These are phyloP conservation scores for Drosophila pachea DNA, from an alignment of 1,140 invertebrate genomes.

Conservation along the genomic window DNA sequence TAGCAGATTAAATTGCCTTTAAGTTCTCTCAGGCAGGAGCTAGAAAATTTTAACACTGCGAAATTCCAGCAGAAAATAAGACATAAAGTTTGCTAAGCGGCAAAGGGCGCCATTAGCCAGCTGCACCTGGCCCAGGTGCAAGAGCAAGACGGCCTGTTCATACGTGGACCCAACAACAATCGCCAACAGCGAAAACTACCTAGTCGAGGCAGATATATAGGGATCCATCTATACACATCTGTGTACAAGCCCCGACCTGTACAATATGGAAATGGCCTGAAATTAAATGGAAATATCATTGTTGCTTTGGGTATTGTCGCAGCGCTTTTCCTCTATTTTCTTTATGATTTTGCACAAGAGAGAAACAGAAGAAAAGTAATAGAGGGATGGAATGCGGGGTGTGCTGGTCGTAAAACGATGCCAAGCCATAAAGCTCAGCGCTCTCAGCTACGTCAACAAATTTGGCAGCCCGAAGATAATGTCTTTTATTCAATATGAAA, in stretches of 20 bases:
- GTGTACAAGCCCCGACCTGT: too few relatives aligned
- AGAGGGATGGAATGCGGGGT: neutral
- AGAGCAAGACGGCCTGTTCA: too few relatives aligned
- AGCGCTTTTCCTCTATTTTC: too few relatives aligned
- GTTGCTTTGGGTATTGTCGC: conserved; percentile 10
- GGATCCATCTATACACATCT: too few relatives aligned
- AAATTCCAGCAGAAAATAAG: neutral
- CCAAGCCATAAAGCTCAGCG: conserved; percentile 27
- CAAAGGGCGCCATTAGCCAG: too few relatives aligned
- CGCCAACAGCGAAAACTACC: too few relatives aligned
- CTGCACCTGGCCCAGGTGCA: too few relatives aligned
- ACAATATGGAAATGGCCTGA: conserved; percentile 9
- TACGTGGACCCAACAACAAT: too few relatives aligned
- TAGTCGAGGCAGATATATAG: too few relatives aligned
- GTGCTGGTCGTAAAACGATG: conserved; percentile 31
- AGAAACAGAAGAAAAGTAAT: conserved; percentile 7
- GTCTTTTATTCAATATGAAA: conserved; percentile 42
- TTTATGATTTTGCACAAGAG: too few relatives aligned
- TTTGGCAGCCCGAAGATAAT: conserved; percentile 20
- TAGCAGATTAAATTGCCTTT: conserved; percentile 13
- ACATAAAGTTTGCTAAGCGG: neutral
- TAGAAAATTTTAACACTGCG: neutral
- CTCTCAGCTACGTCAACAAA: conserved; percentile 6
- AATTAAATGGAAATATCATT: conserved; percentile 25
- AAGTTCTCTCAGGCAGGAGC: neutral